Conservation (phyloP, 2,113 vertebrate genomes). For the Rhipidura dahli region DNA sequence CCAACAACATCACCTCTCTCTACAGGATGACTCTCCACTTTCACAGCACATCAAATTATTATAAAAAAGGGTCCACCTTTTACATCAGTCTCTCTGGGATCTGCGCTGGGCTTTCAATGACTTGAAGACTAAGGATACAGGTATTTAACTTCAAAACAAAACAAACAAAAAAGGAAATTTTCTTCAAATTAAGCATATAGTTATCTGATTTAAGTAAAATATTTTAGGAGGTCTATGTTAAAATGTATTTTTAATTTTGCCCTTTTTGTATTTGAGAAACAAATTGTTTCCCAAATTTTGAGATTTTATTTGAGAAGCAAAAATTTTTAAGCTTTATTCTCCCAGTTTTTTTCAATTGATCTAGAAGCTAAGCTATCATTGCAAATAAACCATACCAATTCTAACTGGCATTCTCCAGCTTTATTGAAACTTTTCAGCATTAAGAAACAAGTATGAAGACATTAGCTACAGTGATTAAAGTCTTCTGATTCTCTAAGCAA, state of each 20-base stretch:
- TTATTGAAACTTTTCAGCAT: neutral
- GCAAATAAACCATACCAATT: neutral
- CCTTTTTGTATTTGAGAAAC: neutral
- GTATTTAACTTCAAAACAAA: neutral
- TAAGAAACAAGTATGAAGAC: neutral
- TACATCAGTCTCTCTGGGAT: neutral
- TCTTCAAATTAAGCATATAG: neutral
- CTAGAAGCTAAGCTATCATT: neutral
- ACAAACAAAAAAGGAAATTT: neutral
- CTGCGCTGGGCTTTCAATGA: neutral
- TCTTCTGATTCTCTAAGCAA: neutral
- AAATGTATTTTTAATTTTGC: neutral
- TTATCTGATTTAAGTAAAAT: neutral
- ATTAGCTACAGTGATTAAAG: neutral
- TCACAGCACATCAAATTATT: neutral
- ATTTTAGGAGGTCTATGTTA: neutral
- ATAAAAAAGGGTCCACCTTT: neutral
- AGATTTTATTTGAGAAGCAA: too few species aligned
- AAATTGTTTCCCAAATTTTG: too few species aligned
- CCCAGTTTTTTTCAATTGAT: neutral
- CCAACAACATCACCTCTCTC: neutral
- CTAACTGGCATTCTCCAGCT: neutral
- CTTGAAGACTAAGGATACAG: neutral
- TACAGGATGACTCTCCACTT: neutral
- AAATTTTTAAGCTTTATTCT: neutral